Conservation (phyloP, 2,888 invertebrate species). For the Aleiodes testaceus region DNA sequence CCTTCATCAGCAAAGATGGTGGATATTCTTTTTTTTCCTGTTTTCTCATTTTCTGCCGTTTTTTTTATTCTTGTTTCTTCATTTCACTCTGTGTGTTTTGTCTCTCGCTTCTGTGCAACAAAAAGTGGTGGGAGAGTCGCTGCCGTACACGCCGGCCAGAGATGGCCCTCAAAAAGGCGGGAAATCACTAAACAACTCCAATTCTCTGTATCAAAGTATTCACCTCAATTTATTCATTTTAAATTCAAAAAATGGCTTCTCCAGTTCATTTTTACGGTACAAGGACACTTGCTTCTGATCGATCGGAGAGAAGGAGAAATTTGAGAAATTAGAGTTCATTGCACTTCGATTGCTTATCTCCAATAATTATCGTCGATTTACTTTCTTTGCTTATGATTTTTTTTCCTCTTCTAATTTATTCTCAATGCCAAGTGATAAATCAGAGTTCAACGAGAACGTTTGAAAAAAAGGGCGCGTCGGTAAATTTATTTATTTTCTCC, state of each 20-base stretch:
- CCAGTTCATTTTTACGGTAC: too few relatives aligned
- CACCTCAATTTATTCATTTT: background rate
- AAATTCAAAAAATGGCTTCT: background rate
- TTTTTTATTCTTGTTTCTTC: conserved; percentile 46
- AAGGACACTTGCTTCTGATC: too few relatives aligned
- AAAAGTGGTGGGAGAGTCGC: conserved; percentile 50
- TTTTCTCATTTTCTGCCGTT: conserved; percentile 55
- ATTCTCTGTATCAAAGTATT: too few relatives aligned
- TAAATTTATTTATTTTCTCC: too few relatives aligned
- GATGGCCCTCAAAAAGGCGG: conserved; percentile 63
- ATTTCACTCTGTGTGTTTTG: conserved; percentile 49
- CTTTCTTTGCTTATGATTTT: background rate
- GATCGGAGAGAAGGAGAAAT: too few relatives aligned
- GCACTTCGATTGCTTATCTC: conserved; percentile 18
- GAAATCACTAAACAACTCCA: conserved; percentile 53
- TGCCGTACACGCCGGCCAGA: conserved; percentile 52
- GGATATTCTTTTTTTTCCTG: conserved; percentile 58
- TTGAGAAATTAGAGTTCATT: too few relatives aligned
- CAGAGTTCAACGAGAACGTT: too few relatives aligned
- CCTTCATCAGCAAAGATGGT: conserved; percentile 70
- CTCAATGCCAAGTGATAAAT: background rate
- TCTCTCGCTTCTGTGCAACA: conserved; percentile 47
- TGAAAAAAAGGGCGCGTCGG: too few relatives aligned
- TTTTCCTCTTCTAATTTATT: conserved; percentile 24
- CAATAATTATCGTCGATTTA: background rate